Percentiles rank a stretch among this genome's conserved stretches.
Evolutionary conservation across 2,797 vertebrate species (phyloP).

Genomic region (Pseudochromis fuscus): DNA sequence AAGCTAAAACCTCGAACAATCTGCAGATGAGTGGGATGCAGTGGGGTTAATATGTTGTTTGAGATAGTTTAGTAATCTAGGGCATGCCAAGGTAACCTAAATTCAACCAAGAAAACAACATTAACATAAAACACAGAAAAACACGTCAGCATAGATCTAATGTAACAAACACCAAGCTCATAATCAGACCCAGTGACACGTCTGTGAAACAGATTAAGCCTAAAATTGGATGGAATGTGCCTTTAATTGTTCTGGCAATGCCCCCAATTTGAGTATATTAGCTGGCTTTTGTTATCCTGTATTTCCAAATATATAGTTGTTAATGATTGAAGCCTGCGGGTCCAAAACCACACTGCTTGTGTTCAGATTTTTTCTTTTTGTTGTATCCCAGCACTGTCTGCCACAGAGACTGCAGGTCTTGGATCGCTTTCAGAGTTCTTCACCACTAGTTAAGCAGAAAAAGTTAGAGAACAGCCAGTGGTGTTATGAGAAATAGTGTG

Average conservation of each 20-base stretch:
- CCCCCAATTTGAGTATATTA: not conserved
- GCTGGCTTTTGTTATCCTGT: not conserved
- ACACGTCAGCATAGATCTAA: not conserved
- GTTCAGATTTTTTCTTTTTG: not conserved
- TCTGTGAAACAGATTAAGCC: not conserved
- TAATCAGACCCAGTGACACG: not conserved
- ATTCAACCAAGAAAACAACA: conserved; percentile 33
- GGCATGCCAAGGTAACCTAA: conserved; percentile 46
- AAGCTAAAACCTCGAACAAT: conserved; percentile 73
- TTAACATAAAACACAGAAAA: conserved; percentile 20
- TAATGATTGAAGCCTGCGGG: not conserved
- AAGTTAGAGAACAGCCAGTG: conserved; percentile 27
- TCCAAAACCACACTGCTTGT: not conserved
- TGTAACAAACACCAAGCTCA: conserved; percentile 21
- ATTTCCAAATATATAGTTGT: conserved; percentile 6
- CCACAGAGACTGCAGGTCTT: not conserved
- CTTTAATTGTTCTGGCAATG: not conserved
- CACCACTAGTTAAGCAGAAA: conserved; percentile 10
- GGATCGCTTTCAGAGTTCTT: not conserved
- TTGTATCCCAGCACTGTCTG: not conserved
- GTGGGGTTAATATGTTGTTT: conserved; percentile 71
- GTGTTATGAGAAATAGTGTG: conserved; percentile 6
- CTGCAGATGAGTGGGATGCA: conserved; percentile 62
- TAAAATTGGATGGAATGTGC: not conserved
- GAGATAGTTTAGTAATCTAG: conserved; percentile 62